A percentile compares a stretch with the other conserved stretches of the same genome.
Conservation (phyloP, 1,140 invertebrate species). For the Planococcus citri region DNA sequence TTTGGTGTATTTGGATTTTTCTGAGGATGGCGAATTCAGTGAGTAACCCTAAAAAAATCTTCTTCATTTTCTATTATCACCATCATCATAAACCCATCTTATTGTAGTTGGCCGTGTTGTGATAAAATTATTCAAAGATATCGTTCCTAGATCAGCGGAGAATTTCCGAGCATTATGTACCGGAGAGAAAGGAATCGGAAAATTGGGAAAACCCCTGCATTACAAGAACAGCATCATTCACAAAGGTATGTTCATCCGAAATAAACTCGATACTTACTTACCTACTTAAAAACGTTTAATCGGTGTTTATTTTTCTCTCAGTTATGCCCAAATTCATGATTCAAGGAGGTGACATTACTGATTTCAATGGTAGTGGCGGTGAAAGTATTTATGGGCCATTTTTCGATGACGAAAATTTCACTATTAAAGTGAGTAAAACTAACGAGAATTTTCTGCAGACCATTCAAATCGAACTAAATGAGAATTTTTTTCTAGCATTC, state of each 20-base stretch:
- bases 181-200: constrained; percentile 62
- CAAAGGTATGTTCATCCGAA: constrained; percentile 40
- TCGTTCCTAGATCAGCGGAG: constrained; percentile 78
- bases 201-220: constrained; percentile 52
- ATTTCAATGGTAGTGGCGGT: constrained; percentile 70
- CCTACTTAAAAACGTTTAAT: too few relatives aligned
- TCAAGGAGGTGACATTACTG: constrained; percentile 71
- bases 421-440: constrained; percentile 40
- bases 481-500: constrained; percentile 41
- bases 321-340: constrained; percentile 64
- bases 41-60: too few relatives aligned
- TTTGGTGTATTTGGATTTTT: constrained; percentile 11
- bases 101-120: constrained; percentile 61
- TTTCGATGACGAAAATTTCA: constrained; percentile 87
- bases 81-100: constrained; percentile 28
- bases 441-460: neutral
- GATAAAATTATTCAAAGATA: constrained; percentile 67
- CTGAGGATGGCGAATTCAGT: neutral
- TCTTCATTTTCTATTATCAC: neutral
- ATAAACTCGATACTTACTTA: constrained; percentile 9
- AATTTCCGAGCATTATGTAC: constrained; percentile 85
- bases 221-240: constrained; percentile 65
- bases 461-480: neutral
- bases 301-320: constrained; percentile 35
- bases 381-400: constrained; percentile 84